phyloP scores from a whole-genome alignment of 2,888 invertebrate species.

The Caenorhabditis macrosperma region DNA sequence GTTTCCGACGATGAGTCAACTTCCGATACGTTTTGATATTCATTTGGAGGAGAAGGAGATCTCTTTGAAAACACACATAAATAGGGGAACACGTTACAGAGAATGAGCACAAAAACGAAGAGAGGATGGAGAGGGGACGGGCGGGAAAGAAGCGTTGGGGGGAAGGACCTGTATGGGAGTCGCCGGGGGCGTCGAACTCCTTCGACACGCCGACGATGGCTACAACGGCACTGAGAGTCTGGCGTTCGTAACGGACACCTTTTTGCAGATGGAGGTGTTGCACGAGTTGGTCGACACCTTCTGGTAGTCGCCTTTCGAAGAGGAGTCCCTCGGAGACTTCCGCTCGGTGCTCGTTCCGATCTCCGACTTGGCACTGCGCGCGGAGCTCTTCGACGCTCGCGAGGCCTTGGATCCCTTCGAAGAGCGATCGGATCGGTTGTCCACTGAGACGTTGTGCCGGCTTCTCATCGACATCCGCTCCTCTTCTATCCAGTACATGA shows the following conservation, averaged over 20 bases:
- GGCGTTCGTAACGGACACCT: slow-evolving; percentile 61
- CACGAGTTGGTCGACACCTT: slow-evolving; percentile 54
- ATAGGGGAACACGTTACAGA: slow-evolving; percentile 28
- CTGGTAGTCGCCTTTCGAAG: slow-evolving; percentile 45
- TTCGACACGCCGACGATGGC: background rate
- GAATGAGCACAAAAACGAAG: slow-evolving; percentile 23
- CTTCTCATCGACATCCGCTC: slow-evolving; percentile 69
- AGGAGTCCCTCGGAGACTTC: slow-evolving; percentile 18
- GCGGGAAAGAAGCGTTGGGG: slow-evolving; percentile 7
- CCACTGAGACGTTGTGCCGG: slow-evolving; percentile 65
- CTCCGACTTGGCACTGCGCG: slow-evolving; percentile 63
- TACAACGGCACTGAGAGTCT: slow-evolving; percentile 65
- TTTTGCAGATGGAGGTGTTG: slow-evolving; percentile 56
- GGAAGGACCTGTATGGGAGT: slow-evolving; percentile 6
- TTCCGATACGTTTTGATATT: slow-evolving; percentile 23
- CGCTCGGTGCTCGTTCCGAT: slow-evolving; percentile 35
- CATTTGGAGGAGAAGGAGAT: background rate
- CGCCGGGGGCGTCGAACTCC: too few relatives aligned
- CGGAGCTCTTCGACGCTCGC: slow-evolving; percentile 59
- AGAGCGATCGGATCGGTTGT: slow-evolving; percentile 66
- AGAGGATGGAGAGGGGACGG: background rate
- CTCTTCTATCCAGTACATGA: slow-evolving; percentile 76
- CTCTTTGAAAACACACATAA: slow-evolving; percentile 17
- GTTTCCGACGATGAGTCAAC: slow-evolving; percentile 44
- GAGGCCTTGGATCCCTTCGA: slow-evolving; percentile 68